phyloP scores from a whole-genome alignment of 2,888 invertebrate genomes.

The Rhorus exstirpatorius region DNA sequence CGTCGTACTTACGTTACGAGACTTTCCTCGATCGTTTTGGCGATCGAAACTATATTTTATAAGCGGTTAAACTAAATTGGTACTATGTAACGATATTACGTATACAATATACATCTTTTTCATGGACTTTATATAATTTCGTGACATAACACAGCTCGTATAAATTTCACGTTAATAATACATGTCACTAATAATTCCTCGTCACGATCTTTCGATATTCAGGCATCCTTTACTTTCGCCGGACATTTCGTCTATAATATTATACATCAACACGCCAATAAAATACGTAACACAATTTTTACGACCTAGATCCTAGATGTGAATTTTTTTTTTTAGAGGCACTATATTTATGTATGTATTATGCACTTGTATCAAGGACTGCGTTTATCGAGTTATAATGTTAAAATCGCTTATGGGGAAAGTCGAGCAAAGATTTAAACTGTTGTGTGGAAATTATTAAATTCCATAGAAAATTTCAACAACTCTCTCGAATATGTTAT shows the following conservation, averaged over 20 bases:
- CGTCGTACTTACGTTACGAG: not conserved
- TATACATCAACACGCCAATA: not conserved
- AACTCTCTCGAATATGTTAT: too few relatives aligned
- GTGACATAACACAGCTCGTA: not conserved
- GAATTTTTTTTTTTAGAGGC: not conserved
- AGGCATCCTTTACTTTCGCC: conserved; percentile 19
- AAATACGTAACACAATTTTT: conserved; percentile 27
- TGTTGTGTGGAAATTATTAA: too few relatives aligned
- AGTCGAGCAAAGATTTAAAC: too few relatives aligned
- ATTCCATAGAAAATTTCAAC: too few relatives aligned
- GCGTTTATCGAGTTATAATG: too few relatives aligned
- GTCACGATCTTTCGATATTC: conserved; percentile 7
- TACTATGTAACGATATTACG: too few relatives aligned
- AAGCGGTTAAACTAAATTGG: not conserved
- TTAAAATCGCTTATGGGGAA: too few relatives aligned
- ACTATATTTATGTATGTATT: too few relatives aligned
- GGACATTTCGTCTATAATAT: conserved; percentile 19
- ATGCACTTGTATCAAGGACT: too few relatives aligned
- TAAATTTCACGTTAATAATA: conserved; percentile 24
- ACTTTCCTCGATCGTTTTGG: not conserved
- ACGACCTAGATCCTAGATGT: too few relatives aligned
- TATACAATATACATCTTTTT: too few relatives aligned
- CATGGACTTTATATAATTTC: too few relatives aligned
- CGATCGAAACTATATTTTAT: not conserved
- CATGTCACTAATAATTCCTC: not conserved